phyloP scores from a whole-genome alignment of 2,113 vertebrate genomes.

The Cinclus cinclus region DNA sequence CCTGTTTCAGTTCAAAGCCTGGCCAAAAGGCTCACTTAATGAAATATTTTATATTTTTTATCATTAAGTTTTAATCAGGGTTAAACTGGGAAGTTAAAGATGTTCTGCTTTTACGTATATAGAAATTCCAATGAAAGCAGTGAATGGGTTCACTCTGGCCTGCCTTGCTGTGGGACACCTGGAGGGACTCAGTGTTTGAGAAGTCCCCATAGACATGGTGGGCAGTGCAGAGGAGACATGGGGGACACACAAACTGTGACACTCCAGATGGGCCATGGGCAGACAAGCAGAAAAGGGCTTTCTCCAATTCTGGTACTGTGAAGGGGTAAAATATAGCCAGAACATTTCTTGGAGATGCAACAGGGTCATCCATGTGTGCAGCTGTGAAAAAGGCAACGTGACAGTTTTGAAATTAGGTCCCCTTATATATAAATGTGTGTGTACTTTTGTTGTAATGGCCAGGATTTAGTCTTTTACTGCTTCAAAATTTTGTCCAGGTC shows the following conservation, averaged over 20 bases:
- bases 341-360: not conserved
- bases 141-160: not conserved
- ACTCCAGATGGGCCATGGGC: not conserved
- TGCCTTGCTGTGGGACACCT: not conserved
- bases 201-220: fast-evolving
- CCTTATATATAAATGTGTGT: not conserved
- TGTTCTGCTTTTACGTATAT: not conserved
- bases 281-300: not conserved
- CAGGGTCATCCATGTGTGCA: no score
- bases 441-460: not conserved
- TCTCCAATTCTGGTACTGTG: not conserved
- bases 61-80: not conserved
- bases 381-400: not conserved
- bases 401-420: not conserved
- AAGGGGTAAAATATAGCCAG: not conserved
- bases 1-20: not conserved
- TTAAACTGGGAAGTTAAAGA: not conserved
- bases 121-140: not conserved
- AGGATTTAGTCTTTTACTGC: not conserved
- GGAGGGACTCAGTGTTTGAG: no score
- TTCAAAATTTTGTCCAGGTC: not conserved
- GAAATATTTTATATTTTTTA: not conserved
- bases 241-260: not conserved
- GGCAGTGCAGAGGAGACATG: not conserved
- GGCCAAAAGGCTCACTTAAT: not conserved